Base-by-base conservation (phyloP, 2,113 vertebrate species). In the Platycercus adscitus region DNA sequence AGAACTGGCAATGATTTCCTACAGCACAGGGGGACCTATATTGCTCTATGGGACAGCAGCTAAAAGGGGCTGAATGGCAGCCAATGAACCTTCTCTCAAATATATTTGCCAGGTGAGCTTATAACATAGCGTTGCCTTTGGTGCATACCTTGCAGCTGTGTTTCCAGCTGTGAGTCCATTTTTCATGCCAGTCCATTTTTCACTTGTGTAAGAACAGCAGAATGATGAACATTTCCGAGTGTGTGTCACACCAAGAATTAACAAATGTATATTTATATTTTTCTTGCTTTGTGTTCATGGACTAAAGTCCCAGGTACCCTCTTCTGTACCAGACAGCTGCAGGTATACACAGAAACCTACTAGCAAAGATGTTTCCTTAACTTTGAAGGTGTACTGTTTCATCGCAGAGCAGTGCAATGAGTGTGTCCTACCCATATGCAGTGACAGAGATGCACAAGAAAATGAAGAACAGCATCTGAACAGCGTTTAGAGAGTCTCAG, bases 151-250 rank as follows among this genome's bases (percentile, higher is more conserved):
- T 66, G 46, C 60, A 93, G 58, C 31, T 86, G 37, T 76, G 17
- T 83, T 95, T 77, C 81, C 53, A 92, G 29, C 37, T 80, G 49
- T 52, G 52, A 85, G 50, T 83, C 53, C 53, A 33, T 55, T 31
- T 19, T 31, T 31, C 17, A 55, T 55, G 53, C 17, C 78, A n/a
- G 35, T 44, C 17, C 33, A 24, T 70, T 91, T 92, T 80, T 69
- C 0, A 0, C 23, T 49, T 33, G 6, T 21, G 10, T 55, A 65
- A 56, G 35, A 65, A 58, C 15, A 46, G 41, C n/a, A 65, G 33
- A 81, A 79, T 52, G 37, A 76, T 76, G 41, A 61, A 31, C 35
- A 52, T 94, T 87, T 81, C 23, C 8, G 5, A 83, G 31, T 28
- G 8, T 68, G 33, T 33, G 7, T 13, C 50, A 78, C 56, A n/a